Base-by-base conservation (phyloP, 2,888 invertebrate genomes). In the Esperia sulphurella region DNA sequence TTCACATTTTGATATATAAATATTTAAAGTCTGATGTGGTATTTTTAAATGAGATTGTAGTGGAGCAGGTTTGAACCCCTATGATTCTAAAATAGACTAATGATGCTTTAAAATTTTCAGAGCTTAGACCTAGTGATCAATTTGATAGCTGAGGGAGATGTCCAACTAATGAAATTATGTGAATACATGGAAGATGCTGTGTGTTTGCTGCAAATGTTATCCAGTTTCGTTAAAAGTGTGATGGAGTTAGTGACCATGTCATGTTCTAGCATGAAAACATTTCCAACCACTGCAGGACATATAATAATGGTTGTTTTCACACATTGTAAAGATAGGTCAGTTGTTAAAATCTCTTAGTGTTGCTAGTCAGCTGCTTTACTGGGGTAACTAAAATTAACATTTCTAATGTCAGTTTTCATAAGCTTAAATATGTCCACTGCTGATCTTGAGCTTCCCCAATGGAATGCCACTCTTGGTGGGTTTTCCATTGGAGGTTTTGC, bases 291-390 rank as follows among this genome's bases (percentile, higher is more conserved):
- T 3, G 76, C 83, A 5, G 81, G 79, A 13, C 63, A 65, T 12
- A 83, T 91, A 40, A 69, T 91, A 39, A 61, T 72, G 39, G 61
- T 68, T 46, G 79, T 91, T 28, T 90, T 90, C 56, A 68, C 64
- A 49, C 91, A 91, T 61, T 91, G 91, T 61, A 90, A 80, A 55
- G 76, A 89, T 37, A 91, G 91, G 91, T 91, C 61, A 54, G 48
- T 52, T 38, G n/a, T 3, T 13, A 2, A 38, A 4, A 42, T 13
- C n/a, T n/a, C 10, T 29, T 6, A 42, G n/a, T 6, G 9, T 31
- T 14, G 21, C 21, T 21, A 5, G 21, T n/a, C 21, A 21, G 2
- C 21, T 3, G 21, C 5, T 21, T 21, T 21, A 5, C 21, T 21
- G 3, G 5, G 5, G 21, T 3, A 21, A 21, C 5, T 9, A 3